A percentile compares a stretch with the other conserved stretches of the same genome.
phyloP scores from a whole-genome alignment of 2,113 vertebrate genomes.

The Forbesichthys papilliferus region DNA sequence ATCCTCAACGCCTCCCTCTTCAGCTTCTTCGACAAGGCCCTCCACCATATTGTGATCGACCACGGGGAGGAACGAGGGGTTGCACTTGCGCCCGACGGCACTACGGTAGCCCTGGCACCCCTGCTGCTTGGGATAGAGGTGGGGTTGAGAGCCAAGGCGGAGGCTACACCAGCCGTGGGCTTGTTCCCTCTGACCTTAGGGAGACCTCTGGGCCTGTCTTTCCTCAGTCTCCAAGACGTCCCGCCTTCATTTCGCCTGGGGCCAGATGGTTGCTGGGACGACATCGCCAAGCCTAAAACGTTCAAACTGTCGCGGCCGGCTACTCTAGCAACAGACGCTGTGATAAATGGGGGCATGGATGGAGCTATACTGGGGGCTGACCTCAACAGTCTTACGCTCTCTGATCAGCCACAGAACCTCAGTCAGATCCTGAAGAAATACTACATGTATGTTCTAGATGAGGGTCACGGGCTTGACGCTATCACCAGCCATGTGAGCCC shows the following conservation, averaged over 20 bases:
- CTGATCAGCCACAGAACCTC: slow-evolving; percentile 42
- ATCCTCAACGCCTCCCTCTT: slow-evolving; percentile 32
- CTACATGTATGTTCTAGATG: slow-evolving; percentile 65
- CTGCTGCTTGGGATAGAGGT: slow-evolving; percentile 77
- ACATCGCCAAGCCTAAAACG: slow-evolving; percentile 59
- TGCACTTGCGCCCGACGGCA: slow-evolving; percentile 82
- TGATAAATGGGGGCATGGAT: slow-evolving; percentile 86
- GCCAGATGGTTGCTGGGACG: slow-evolving; percentile 85
- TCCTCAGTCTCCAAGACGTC: slow-evolving; percentile 62
- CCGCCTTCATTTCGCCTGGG: slow-evolving; percentile 55
- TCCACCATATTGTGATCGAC: slow-evolving; percentile 45
- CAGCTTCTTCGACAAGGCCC: slow-evolving; percentile 60
- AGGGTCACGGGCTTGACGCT: slow-evolving; percentile 25
- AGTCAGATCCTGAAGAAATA: slow-evolving; percentile 76
- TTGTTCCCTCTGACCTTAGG: slow-evolving; percentile 76
- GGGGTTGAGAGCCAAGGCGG: slow-evolving; percentile 57
- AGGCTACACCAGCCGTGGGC: not conserved
- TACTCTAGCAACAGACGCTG: slow-evolving; percentile 70
- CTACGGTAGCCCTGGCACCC: slow-evolving; percentile 76
- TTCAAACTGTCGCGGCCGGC: slow-evolving; percentile 71
- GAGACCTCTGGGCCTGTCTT: slow-evolving; percentile 72
- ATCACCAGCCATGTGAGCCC: slow-evolving; percentile 69
- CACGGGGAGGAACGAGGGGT: slow-evolving; percentile 70
- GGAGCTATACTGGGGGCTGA: slow-evolving; percentile 76
- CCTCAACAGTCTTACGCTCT: slow-evolving; percentile 46